Evolutionary conservation across 2,797 vertebrate genomes (phyloP).

Genomic region (Psittacula derbiana): DNA sequence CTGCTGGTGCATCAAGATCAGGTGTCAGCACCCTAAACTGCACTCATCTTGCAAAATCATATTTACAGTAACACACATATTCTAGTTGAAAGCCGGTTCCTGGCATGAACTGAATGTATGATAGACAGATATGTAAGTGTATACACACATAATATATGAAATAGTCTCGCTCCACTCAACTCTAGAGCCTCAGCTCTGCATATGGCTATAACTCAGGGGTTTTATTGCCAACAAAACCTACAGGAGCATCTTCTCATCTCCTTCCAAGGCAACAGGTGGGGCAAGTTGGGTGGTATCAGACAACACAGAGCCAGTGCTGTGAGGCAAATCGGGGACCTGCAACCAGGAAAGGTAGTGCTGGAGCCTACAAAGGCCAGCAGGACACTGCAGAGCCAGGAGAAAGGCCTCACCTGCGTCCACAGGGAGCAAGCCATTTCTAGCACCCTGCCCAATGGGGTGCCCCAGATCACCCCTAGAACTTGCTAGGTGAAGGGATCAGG

Average conservation of each 20-base stretch:
- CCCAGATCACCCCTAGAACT: neutral
- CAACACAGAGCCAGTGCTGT: neutral
- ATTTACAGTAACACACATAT: neutral
- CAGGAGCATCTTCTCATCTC: neutral
- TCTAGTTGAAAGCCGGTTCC: neutral
- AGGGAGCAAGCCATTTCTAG: neutral
- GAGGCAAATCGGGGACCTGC: neutral
- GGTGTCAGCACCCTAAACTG: neutral
- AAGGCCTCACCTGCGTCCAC: neutral
- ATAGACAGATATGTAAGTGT: neutral
- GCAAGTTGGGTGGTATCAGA: neutral
- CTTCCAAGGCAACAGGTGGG: neutral
- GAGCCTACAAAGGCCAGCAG: neutral
- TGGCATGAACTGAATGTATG: neutral
- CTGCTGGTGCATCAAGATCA: neutral
- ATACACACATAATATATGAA: neutral
- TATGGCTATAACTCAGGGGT: neutral
- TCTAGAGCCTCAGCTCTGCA: neutral
- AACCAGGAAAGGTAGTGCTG: neutral
- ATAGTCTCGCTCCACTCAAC: neutral
- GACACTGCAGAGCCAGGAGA: accelerated
- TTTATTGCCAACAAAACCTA: neutral
- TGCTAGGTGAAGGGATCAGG: accelerated
- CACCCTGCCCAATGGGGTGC: neutral
- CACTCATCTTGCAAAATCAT: neutral